phyloP scores from a whole-genome alignment of 2,797 vertebrate genomes.

The Gallinago solitaria region DNA sequence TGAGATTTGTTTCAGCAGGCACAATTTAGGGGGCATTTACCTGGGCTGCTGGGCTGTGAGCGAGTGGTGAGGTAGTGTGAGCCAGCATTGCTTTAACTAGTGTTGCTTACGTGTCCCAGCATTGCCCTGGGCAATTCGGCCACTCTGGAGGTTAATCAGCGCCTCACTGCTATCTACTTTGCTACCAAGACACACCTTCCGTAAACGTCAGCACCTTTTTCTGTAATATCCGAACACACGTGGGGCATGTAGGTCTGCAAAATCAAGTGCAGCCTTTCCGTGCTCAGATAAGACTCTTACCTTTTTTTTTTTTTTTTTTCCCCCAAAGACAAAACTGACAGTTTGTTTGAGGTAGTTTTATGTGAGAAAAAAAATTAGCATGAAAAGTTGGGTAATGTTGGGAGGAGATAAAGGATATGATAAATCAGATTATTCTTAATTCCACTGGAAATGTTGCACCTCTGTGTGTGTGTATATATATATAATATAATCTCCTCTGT shows the following conservation, averaged over 20 bases:
- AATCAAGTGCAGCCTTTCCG: background rate
- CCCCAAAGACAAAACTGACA: background rate
- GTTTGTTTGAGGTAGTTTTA: background rate
- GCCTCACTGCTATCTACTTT: background rate
- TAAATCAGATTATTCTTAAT: too few relatives aligned
- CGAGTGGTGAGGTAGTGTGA: fast-evolving
- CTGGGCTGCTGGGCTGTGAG: background rate
- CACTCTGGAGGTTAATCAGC: background rate
- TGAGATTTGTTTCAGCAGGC: background rate
- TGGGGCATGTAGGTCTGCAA: background rate
- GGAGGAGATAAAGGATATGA: background rate
- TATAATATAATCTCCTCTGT: background rate
- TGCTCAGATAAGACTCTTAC: background rate
- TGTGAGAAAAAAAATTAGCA: background rate
- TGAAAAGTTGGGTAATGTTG: background rate
- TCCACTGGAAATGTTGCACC: fast-evolving
- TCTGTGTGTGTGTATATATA: background rate
- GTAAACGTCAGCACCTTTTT: background rate
- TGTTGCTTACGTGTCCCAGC: background rate
- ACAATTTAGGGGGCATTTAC: background rate
- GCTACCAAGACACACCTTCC: background rate
- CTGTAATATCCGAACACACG: fast-evolving
- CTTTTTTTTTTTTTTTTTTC: background rate
- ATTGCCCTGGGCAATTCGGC: fast-evolving
- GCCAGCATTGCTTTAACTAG: background rate